These are phyloP conservation scores for Porites divaricata DNA, from an alignment of 92 coral and sea anemone genomes.

Conservation along the genomic window DNA sequence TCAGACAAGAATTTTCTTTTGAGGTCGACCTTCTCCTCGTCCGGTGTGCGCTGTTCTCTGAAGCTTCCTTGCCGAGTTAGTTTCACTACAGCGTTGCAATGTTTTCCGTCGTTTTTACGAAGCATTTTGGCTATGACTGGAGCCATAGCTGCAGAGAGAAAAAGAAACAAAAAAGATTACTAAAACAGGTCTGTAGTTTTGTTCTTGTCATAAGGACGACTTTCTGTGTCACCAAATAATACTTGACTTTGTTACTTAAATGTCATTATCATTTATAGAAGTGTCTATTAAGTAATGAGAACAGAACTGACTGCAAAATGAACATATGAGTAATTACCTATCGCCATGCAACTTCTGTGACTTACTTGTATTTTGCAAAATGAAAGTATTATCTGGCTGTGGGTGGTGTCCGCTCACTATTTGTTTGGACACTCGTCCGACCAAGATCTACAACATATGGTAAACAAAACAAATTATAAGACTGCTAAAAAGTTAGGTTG, in stretches of 20 bases:
- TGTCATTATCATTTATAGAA: not conserved
- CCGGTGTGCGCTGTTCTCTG: conserved; percentile 27
- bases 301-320: not conserved
- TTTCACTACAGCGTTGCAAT: conserved; percentile 48
- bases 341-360: not conserved
- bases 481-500: not conserved
- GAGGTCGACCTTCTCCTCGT: conserved; percentile 71
- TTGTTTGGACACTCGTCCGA: conserved; percentile 96
- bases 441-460: conserved; percentile 71
- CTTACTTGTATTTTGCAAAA: conserved; percentile 91
- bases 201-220: too few relatives aligned
- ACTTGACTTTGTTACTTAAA: too few relatives aligned
- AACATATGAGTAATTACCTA: not conserved
- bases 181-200: too few relatives aligned
- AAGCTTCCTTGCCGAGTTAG: conserved; percentile 67
- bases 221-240: not conserved
- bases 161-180: not conserved
- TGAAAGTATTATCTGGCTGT: conserved; percentile 82
- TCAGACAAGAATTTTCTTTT: conserved; percentile 93
- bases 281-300: not conserved
- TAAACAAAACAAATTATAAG: not conserved
- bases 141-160: conserved; percentile 64
- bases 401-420: conserved; percentile 95
- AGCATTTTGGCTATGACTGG: conserved; percentile 93
- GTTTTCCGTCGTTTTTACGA: conserved; percentile 65